phyloP scores from a whole-genome alignment of 2,888 invertebrate genomes.

The Coenonympha glycerion region DNA sequence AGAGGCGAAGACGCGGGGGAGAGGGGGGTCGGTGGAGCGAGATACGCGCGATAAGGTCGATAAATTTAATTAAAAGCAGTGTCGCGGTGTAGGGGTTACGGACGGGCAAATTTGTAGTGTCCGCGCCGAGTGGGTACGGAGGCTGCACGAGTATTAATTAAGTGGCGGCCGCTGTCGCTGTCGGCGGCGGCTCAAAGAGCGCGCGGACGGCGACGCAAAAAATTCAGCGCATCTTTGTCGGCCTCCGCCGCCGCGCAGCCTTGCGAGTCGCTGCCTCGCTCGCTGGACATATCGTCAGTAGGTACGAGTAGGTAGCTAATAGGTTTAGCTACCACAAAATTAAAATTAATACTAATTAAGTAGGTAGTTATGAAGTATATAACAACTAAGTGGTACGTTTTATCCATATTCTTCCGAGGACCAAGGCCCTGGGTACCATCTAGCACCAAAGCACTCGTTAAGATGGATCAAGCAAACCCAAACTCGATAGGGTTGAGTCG shows the following conservation, averaged over 20 bases:
- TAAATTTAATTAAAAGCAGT: constrained; percentile 68
- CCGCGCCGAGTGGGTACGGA: constrained; percentile 51
- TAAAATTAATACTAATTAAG: no score
- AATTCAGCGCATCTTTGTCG: constrained; percentile 27
- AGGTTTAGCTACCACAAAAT: no score
- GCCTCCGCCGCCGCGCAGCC: constrained; percentile 5
- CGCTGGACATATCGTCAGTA: no score
- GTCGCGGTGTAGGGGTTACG: constrained; percentile 39
- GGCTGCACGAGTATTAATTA: constrained; percentile 53
- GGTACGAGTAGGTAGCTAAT: no score
- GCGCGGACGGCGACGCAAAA: constrained; percentile 27
- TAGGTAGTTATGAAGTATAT: no score
- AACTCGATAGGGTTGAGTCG: no score
- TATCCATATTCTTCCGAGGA: no score
- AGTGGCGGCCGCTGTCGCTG: constrained; percentile 44
- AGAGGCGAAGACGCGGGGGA: constrained; percentile 37
- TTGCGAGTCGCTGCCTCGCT: not conserved
- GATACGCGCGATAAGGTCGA: constrained; percentile 60
- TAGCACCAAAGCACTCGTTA: no score
- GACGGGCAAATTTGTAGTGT: constrained; percentile 64
- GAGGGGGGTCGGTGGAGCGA: constrained; percentile 37
- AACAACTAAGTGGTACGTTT: no score
- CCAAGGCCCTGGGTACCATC: no score
- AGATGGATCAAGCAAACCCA: no score
- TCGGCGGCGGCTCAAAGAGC: constrained; percentile 39